Conservation (phyloP, 2,113 vertebrate genomes). For the Dromaius novaehollandiae region DNA sequence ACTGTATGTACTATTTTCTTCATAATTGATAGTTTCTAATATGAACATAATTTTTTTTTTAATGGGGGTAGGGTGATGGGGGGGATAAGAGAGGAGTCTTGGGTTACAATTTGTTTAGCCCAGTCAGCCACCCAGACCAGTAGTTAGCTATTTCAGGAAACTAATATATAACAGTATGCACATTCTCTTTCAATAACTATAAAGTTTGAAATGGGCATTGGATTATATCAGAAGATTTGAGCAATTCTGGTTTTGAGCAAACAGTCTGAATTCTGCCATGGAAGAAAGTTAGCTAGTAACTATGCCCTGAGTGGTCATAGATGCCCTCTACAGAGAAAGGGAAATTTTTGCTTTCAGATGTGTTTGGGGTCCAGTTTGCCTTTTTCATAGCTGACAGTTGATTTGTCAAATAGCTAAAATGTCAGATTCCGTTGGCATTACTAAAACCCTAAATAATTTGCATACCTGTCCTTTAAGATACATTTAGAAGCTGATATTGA, state of each 20-base stretch:
- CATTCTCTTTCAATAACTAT: not conserved
- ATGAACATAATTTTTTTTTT: not conserved
- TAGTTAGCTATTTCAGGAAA: constrained; percentile 53
- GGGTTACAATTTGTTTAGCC: constrained; percentile 24
- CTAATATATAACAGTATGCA: not conserved
- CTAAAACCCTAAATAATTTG: not conserved
- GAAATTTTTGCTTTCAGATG: not conserved
- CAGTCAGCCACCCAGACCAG: not conserved
- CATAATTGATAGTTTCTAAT: constrained; percentile 20
- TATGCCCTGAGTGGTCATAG: not conserved
- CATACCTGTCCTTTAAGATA: not conserved
- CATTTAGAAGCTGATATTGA: not conserved
- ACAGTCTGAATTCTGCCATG: not conserved
- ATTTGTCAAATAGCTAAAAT: not conserved
- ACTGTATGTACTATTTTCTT: not conserved
- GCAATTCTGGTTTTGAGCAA: not conserved
- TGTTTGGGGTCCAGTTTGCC: not conserved
- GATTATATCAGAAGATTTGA: not conserved
- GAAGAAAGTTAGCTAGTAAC: not conserved
- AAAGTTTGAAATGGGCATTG: not conserved
- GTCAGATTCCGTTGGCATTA: not conserved
- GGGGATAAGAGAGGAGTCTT: not conserved
- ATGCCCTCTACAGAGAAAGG: not conserved
- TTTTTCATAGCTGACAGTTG: rapidly evolving
- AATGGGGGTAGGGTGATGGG: not conserved